Evolutionary conservation across 2,113 vertebrate species (phyloP), one percentile per base, ranked within the genome.

Genomic region (Dasypus novemcinctus): DNA sequence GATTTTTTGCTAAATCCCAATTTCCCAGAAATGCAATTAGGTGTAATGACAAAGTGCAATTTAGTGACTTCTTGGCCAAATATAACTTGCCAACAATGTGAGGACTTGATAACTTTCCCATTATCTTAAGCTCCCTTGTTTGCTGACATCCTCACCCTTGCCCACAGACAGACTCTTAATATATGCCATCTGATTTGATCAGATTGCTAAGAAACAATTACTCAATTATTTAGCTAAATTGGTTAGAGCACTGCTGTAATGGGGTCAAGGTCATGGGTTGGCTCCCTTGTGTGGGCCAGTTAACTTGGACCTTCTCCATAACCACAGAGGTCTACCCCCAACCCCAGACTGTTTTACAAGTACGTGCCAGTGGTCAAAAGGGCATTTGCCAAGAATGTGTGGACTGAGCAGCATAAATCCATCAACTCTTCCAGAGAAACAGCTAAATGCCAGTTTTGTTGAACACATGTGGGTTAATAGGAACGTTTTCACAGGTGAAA

Each of bases 241-340:
- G 95, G 91, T 92, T 89, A 97, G 95, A 96, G 88, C 82, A 88
- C 68, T 91, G 85, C 88, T 95, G 95, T 96, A 96, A 97, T 94
- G 71, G 91, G 93, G 96, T 96, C 95, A 95, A 97, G 97, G 96
- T 95, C 96, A 97, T 80, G 92, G 95, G 95, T 97, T 96, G 96
- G 64, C 82, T 97, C 95, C 96, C 91, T 27, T 63, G 95, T 93
- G 95, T 91, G 94, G 85, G 84, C 88, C 95, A 95, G 96, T 95
- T 95, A 96, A 91, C 91, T 95, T 97, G 94, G 94, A 91, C 90
- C 90, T 83, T 41, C 64, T 97, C 93, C 96, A 96, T 90, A 94
- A 95, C 94, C 95, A 94, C 88, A 95, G 89, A 76, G 79, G 79
- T 93, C 78, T 83, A 54, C 81, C 89, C 33, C 54, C 29, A 90